Percentiles rank a stretch among this genome's conserved stretches.
Evolutionary conservation across 2,113 vertebrate genomes (phyloP).

Genomic region (Melierax canorus): DNA sequence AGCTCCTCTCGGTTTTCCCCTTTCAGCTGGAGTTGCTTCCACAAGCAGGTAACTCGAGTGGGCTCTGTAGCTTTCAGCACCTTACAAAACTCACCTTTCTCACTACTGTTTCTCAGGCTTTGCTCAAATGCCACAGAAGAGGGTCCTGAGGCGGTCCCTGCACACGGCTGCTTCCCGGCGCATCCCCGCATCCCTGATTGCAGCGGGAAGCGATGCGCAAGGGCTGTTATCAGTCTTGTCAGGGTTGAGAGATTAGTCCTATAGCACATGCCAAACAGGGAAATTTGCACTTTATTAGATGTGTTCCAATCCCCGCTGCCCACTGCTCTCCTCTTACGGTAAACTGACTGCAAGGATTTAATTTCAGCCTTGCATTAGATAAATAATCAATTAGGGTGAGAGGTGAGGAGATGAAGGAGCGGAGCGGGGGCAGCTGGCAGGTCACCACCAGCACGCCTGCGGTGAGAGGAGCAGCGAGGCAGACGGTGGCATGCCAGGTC

Average conservation of each 20-base stretch:
- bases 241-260: constrained; percentile 72
- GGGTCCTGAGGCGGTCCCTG: not conserved
- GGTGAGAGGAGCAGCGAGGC: not conserved
- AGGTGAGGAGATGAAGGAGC: not conserved
- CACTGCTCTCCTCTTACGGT: not conserved
- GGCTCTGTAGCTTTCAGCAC: not conserved
- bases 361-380: not conserved
- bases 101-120: not conserved
- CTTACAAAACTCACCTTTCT: not conserved
- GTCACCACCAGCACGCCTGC: not conserved
- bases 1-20: not conserved
- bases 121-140: not conserved
- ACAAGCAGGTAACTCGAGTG: not conserved
- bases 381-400: not conserved
- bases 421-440: not conserved
- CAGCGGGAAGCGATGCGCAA: constrained; percentile 47
- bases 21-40: not conserved
- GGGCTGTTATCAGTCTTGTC: constrained; percentile 69
- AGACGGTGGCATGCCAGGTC: not conserved
- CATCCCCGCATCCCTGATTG: not conserved
- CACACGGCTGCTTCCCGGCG: rapidly evolving
- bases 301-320: not conserved
- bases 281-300: constrained; percentile 78
- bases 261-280: constrained; percentile 63
- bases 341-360: not conserved